These are phyloP conservation scores for Myotis pilosus DNA, from an alignment of 2,797 vertebrate species.

Conservation along the genomic window DNA sequence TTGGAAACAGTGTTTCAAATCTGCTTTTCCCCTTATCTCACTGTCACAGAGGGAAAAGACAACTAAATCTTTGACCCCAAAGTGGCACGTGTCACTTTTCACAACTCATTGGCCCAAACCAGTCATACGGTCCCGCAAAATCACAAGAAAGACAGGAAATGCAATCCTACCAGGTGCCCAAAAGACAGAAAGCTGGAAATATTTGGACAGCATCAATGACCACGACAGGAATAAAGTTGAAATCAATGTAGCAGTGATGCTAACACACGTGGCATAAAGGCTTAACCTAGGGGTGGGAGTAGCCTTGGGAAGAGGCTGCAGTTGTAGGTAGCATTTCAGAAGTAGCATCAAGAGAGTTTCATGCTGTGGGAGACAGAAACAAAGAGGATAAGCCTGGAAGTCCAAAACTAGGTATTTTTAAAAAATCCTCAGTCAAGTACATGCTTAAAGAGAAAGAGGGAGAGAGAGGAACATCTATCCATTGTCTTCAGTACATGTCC, in stretches of 20 bases:
- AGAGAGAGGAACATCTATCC: too few relatives aligned
- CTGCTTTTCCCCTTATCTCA: background rate
- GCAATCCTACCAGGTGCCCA: background rate
- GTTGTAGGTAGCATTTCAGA: background rate
- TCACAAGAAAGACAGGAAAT: background rate
- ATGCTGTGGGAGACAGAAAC: background rate
- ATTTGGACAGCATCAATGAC: background rate
- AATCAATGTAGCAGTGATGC: rapidly evolving
- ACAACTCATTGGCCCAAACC: background rate
- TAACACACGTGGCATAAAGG: background rate
- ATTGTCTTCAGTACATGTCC: too few relatives aligned
- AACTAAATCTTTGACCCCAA: background rate
- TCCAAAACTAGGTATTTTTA: background rate
- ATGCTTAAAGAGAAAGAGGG: too few relatives aligned
- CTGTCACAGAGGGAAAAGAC: background rate
- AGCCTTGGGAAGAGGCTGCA: background rate
- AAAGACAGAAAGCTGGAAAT: background rate
- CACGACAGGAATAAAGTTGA: background rate
- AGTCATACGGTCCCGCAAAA: too few relatives aligned
- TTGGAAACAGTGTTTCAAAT: background rate
- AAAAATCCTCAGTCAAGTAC: too few relatives aligned
- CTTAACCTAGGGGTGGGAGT: too few relatives aligned
- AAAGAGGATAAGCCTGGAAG: background rate
- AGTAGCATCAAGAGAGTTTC: background rate
- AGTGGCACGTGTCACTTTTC: background rate